A percentile compares a stretch with the other conserved stretches of the same genome.
Conservation (phyloP, 2,797 vertebrate species). For the Pangasius larnaudii region DNA sequence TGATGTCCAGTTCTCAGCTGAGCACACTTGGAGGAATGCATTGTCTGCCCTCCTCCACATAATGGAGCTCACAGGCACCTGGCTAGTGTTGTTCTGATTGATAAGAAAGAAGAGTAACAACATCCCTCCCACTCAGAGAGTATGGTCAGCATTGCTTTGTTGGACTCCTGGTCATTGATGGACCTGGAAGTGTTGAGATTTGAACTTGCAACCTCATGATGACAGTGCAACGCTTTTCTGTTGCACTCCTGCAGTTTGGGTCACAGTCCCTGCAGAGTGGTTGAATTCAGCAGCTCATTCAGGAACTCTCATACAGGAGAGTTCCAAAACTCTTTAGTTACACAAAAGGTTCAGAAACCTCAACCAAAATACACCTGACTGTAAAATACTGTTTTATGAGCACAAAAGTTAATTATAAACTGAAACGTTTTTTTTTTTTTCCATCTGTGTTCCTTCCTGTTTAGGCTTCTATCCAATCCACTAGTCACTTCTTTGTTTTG, state of each 20-base stretch:
- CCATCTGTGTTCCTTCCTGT: not conserved
- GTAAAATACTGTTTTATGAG: not conserved
- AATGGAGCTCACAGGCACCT: not conserved
- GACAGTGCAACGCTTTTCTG: no score
- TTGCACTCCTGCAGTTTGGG: not conserved
- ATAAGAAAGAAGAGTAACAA: not conserved
- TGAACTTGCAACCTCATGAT: not conserved
- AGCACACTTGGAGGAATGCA: not conserved
- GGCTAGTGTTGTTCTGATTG: not conserved
- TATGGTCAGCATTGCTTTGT: not conserved
- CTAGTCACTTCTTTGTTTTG: not conserved
- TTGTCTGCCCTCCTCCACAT: not conserved
- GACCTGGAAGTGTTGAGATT: not conserved
- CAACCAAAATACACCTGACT: not conserved
- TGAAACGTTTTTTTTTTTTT: not conserved
- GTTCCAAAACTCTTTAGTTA: not conserved
- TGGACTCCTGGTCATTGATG: not conserved
- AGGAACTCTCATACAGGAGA: not conserved
- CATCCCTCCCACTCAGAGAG: not conserved
- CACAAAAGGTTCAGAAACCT: slow-evolving; percentile 1
- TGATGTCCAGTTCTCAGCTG: not conserved
- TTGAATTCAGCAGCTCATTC: not conserved
- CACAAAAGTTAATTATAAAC: not conserved
- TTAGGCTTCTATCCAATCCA: not conserved
- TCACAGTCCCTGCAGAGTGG: not conserved